These are phyloP conservation scores for Epizoanthus illoricatus DNA, from an alignment of 92 coral and sea anemone genomes.

Conservation along the genomic window DNA sequence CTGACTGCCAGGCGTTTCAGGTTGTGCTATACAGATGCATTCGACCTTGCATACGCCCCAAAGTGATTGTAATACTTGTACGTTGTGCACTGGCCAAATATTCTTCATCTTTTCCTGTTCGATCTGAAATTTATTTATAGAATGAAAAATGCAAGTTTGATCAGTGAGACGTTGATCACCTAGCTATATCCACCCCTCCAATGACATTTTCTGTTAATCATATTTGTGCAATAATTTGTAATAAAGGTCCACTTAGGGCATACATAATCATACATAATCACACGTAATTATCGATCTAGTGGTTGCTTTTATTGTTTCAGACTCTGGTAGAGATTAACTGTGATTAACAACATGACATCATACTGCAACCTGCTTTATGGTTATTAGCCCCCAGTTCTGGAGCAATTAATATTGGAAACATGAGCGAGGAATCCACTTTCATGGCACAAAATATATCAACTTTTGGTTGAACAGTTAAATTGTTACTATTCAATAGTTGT, in stretches of 20 bases:
- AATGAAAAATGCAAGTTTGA: conserved; percentile 1
- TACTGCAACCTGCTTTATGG: no score
- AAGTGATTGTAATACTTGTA: conserved; percentile 21
- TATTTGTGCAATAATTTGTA: neutral
- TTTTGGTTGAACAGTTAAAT: no score
- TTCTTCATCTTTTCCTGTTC: conserved; percentile 14
- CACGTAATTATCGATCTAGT: no score
- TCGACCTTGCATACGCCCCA: conserved; percentile 22
- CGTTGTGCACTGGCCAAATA: conserved; percentile 26
- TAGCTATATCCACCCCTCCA: neutral
- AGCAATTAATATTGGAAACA: no score
- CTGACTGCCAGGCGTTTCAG: conserved; percentile 6
- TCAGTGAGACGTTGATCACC: conserved; percentile 3
- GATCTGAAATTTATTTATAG: neutral
- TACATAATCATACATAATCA: no score
- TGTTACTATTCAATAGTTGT: no score
- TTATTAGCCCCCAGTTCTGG: no score
- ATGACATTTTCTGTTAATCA: conserved; percentile 2
- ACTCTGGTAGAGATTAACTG: no score
- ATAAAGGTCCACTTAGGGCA: neutral
- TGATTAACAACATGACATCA: no score
- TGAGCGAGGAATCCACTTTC: no score
- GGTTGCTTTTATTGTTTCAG: no score
- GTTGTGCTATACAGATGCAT: conserved; percentile 30
- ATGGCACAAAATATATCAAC: no score